phyloP scores from a whole-genome alignment of 2,113 vertebrate genomes.

The Osmerus mordax region DNA sequence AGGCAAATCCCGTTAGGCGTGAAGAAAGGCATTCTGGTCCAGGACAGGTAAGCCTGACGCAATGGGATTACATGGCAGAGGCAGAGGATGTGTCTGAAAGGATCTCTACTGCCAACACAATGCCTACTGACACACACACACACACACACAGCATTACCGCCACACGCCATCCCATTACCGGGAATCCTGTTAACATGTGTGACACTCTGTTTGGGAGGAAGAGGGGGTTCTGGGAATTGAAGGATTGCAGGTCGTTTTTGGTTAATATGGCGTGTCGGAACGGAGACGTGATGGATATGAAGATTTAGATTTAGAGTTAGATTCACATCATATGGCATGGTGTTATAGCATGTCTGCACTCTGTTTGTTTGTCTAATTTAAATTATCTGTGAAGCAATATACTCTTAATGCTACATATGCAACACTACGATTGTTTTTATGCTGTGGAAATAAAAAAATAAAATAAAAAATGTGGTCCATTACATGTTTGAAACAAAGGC shows the following conservation, averaged over 20 bases:
- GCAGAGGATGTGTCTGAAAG: constrained; percentile 19
- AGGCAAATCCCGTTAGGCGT: constrained; percentile 61
- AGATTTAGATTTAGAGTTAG: background rate
- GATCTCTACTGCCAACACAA: constrained; percentile 33
- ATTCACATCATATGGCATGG: background rate
- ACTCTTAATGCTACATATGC: too few species aligned
- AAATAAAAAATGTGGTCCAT: background rate
- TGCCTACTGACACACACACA: constrained; percentile 20
- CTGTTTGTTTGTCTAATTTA: background rate
- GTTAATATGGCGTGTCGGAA: background rate
- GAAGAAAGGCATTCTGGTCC: constrained; percentile 53
- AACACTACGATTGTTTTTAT: too few species aligned
- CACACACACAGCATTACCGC: constrained; percentile 6
- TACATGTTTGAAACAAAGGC: background rate
- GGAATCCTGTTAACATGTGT: constrained; percentile 31
- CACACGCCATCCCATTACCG: constrained; percentile 12
- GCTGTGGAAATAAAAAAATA: background rate
- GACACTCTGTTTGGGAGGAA: background rate
- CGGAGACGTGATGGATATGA: background rate
- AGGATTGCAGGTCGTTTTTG: constrained; percentile 4
- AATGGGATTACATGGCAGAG: constrained; percentile 59
- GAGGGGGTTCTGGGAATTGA: constrained; percentile 1
- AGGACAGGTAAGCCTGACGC: constrained; percentile 56
- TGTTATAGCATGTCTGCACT: background rate
- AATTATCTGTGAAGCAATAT: too few species aligned